A percentile compares a stretch with the other conserved stretches of the same genome.
These are phyloP conservation scores for Amazona guildingii DNA, from an alignment of 2,113 vertebrate species.

Conservation along the genomic window DNA sequence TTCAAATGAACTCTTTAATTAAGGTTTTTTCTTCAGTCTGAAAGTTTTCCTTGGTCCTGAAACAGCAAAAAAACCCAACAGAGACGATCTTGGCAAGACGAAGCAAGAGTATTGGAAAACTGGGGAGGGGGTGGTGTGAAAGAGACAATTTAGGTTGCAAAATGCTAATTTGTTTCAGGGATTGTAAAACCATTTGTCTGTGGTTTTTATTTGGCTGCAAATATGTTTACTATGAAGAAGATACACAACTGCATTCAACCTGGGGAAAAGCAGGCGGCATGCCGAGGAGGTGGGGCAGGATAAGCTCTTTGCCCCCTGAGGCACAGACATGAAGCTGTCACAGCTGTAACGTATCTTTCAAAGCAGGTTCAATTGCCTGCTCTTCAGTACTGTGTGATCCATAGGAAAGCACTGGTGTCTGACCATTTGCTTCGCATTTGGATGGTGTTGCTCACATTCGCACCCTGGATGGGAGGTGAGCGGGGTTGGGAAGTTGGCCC, in stretches of 20 bases:
- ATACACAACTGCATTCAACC: background rate
- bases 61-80: background rate
- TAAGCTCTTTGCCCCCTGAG: background rate
- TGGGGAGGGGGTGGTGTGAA: background rate
- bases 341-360: background rate
- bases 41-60: background rate
- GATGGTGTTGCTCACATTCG: background rate
- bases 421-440: rapidly evolving
- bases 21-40: background rate
- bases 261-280: background rate
- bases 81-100: background rate
- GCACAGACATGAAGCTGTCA: background rate
- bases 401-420: rapidly evolving
- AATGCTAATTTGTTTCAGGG: background rate
- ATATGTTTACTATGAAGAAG: background rate
- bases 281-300: background rate
- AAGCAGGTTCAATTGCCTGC: background rate
- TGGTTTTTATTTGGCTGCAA: background rate
- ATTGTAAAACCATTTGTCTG: background rate
- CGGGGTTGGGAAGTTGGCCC: background rate
- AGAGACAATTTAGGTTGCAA: background rate
- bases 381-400: rapidly evolving
- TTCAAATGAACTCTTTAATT: background rate
- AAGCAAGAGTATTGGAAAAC: background rate
- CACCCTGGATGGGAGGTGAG: background rate